Percentiles rank a stretch among this genome's conserved stretches.
Evolutionary conservation across 2,113 vertebrate species (phyloP).

Genomic region (Tragelaphus strepsiceros): DNA sequence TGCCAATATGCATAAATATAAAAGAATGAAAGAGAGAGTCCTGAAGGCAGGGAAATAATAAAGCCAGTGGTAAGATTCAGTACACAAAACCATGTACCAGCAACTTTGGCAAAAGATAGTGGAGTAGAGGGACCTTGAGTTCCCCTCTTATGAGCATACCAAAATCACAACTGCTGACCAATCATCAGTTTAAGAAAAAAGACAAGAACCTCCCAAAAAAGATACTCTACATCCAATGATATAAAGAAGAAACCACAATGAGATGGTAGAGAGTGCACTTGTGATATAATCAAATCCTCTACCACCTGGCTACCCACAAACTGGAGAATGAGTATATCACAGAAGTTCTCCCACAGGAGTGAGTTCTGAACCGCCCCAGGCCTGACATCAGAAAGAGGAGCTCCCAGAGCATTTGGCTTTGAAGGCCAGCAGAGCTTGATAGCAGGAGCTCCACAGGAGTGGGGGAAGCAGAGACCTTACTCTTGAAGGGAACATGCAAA

Average conservation of each 20-base stretch:
- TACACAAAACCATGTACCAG: background rate
- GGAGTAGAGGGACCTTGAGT: background rate
- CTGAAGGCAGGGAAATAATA: background rate
- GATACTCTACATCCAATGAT: background rate
- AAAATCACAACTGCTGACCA: background rate
- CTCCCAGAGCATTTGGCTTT: background rate
- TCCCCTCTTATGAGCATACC: background rate
- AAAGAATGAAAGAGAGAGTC: background rate
- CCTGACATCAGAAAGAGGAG: background rate
- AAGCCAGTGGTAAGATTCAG: background rate
- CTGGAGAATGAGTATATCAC: background rate
- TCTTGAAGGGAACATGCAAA: background rate
- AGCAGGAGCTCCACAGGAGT: background rate
- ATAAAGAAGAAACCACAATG: background rate
- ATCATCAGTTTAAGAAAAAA: background rate
- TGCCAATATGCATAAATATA: background rate
- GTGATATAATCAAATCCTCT: background rate
- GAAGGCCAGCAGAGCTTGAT: background rate
- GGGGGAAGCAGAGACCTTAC: background rate
- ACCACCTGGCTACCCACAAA: background rate
- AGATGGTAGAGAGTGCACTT: background rate
- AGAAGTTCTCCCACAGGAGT: background rate
- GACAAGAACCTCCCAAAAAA: background rate
- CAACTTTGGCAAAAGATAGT: background rate
- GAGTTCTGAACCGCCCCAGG: background rate